Conservation (phyloP, 2,113 vertebrate genomes). For the Pyrgilauda ruficollis region DNA sequence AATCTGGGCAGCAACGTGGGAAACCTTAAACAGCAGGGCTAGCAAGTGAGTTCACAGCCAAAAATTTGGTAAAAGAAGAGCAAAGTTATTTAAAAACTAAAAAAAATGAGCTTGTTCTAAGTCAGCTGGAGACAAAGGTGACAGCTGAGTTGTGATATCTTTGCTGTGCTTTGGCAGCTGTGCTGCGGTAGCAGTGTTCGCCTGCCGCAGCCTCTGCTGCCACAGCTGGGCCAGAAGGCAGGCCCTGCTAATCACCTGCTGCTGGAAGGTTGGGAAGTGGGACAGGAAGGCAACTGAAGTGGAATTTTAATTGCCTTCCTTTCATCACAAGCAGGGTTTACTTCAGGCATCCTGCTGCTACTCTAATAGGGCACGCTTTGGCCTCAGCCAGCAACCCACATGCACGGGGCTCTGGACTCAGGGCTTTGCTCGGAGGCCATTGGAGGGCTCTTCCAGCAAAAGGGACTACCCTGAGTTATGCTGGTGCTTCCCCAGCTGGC, state of each 20-base stretch:
- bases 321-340: slow-evolving; percentile 40
- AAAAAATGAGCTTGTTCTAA: background rate
- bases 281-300: slow-evolving; percentile 34
- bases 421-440: background rate
- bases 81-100: background rate
- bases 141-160: accelerated
- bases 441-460: background rate
- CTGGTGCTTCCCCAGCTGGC: background rate
- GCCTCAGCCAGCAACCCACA: background rate
- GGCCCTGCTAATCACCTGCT: slow-evolving; percentile 22
- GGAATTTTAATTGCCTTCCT: slow-evolving; percentile 68
- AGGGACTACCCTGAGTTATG: background rate
- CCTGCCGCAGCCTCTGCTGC: background rate
- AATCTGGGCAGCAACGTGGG: background rate
- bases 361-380: background rate
- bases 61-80: background rate
- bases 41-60: background rate
- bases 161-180: accelerated
- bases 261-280: slow-evolving; percentile 39
- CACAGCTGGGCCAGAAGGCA: slow-evolving; percentile 6
- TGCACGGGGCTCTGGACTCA: background rate
- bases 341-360: slow-evolving; percentile 18
- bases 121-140: accelerated
- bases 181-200: accelerated
- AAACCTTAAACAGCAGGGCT: background rate